These are phyloP conservation scores for Pongo abelii DNA, from an alignment of 2,113 vertebrate species.

Conservation along the genomic window DNA sequence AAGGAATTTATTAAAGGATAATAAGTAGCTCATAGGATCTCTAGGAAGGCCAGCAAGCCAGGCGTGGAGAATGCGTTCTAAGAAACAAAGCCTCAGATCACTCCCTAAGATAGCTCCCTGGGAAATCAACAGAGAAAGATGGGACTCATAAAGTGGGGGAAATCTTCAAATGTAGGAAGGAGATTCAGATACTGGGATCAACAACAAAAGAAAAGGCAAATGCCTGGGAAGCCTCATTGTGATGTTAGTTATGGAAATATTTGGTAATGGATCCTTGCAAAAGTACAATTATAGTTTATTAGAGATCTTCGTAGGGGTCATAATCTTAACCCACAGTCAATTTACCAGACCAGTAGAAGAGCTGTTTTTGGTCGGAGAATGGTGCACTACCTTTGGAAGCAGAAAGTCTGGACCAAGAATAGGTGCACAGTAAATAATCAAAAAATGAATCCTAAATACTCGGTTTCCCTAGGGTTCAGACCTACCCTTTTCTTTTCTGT, in stretches of 20 bases:
- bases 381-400: neutral
- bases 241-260: neutral
- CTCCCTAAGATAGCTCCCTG: neutral
- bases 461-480: neutral
- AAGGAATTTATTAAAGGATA: constrained; percentile 11
- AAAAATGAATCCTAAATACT: neutral
- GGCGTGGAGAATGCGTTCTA: neutral
- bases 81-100: neutral
- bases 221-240: neutral
- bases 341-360: neutral
- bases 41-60: neutral
- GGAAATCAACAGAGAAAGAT: neutral
- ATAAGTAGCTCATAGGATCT: neutral
- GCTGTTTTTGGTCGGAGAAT: neutral
- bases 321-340: neutral
- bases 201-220: neutral
- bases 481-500: neutral
- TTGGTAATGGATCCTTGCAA: neutral
- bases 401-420: neutral
- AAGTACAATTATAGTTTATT: neutral
- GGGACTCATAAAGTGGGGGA: neutral
- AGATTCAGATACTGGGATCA: neutral
- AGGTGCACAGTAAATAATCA: neutral
- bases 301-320: neutral
- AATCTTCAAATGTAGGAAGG: neutral